These are phyloP conservation scores for Congeria kusceri DNA, from an alignment of 2,888 invertebrate species.

Conservation along the genomic window DNA sequence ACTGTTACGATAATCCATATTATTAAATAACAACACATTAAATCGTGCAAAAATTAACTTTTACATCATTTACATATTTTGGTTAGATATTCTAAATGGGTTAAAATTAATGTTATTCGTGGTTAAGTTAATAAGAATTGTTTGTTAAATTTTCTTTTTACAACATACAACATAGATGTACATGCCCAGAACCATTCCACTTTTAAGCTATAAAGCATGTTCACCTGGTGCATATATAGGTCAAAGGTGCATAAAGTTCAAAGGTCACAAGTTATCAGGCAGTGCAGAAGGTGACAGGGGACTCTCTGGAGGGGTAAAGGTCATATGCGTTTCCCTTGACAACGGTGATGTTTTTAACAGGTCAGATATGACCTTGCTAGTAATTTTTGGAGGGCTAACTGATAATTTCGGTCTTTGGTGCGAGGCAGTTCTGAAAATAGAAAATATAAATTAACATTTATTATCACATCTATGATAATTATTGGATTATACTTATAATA, in stretches of 20 bases:
- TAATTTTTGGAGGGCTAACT: constrained; percentile 75
- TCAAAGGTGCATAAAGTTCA: constrained; percentile 44
- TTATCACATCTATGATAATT: too few species aligned
- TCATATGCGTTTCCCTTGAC: constrained; percentile 24
- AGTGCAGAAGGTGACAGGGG: constrained; percentile 59
- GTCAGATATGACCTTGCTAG: constrained; percentile 74
- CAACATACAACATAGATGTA: neutral
- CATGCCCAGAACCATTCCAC: too few species aligned
- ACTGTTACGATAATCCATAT: too few species aligned
- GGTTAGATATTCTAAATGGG: too few species aligned
- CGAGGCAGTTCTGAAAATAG: constrained; percentile 67
- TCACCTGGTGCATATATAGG: constrained; percentile 48
- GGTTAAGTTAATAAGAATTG: too few species aligned
- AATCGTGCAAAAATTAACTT: too few species aligned
- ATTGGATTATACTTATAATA: too few species aligned
- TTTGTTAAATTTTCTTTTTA: neutral
- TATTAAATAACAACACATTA: too few species aligned
- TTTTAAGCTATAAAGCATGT: constrained; percentile 13
- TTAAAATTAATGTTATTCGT: too few species aligned
- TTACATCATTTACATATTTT: too few species aligned
- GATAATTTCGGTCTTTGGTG: constrained; percentile 72
- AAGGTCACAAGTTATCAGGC: constrained; percentile 62
- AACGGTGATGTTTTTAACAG: constrained; percentile 67
- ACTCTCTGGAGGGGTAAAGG: constrained; percentile 39
- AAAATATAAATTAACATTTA: constrained; percentile 22